These are phyloP conservation scores for Xestoiulus laeticollis DNA, from an alignment of 2,888 invertebrate genomes.

Conservation along the genomic window DNA sequence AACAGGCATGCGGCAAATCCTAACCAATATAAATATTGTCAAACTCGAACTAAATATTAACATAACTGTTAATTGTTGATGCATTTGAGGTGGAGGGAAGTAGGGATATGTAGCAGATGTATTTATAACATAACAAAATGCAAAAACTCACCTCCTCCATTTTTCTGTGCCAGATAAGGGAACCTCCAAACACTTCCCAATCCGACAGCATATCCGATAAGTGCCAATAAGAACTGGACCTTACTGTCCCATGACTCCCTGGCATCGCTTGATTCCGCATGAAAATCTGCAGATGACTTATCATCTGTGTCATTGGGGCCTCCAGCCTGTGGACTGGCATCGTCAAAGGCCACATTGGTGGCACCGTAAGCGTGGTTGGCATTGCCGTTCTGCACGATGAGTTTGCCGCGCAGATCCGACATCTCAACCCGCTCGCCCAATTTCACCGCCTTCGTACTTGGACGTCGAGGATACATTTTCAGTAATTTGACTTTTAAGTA, in stretches of 20 bases:
- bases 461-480: constrained; percentile 70
- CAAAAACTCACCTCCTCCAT: constrained; percentile 84
- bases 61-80: no score
- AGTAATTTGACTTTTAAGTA: no score
- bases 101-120: no score
- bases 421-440: constrained; percentile 73
- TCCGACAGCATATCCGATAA: constrained; percentile 94
- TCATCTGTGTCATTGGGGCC: constrained; percentile 54
- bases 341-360: constrained; percentile 83
- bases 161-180: constrained; percentile 93
- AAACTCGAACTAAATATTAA: no score
- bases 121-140: no score
- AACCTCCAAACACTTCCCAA: constrained; percentile 96
- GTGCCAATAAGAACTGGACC: constrained; percentile 88
- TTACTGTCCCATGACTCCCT: constrained; percentile 94
- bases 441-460: constrained; percentile 83
- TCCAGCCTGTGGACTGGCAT: constrained; percentile 60
- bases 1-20: no score
- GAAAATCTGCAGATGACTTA: constrained; percentile 60
- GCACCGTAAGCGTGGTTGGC: constrained; percentile 78
- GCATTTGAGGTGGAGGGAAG: no score
- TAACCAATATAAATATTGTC: no score
- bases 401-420: constrained; percentile 82
- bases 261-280: constrained; percentile 69
- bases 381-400: constrained; percentile 78